These are phyloP conservation scores for Chorisops tibialis DNA, from an alignment of 2,888 invertebrate genomes.

Conservation along the genomic window DNA sequence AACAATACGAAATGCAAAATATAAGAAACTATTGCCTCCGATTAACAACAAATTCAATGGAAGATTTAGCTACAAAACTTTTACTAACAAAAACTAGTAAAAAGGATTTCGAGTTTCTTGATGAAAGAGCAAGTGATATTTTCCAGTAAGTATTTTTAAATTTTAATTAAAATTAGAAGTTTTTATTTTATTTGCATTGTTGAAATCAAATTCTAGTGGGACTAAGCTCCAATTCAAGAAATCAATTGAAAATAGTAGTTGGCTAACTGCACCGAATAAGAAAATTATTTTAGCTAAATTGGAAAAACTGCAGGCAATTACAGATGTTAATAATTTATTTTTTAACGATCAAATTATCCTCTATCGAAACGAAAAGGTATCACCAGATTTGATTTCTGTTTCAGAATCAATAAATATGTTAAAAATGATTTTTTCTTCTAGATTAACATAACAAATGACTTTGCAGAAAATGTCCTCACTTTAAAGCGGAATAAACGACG, in stretches of 20 bases:
- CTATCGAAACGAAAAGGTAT: constrained; percentile 25
- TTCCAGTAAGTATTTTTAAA: constrained; percentile 10
- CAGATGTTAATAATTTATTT: constrained; percentile 17
- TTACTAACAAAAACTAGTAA: constrained; percentile 2
- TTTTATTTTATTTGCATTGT: neutral
- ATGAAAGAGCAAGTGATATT: constrained; percentile 1
- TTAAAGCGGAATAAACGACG: constrained; percentile 21
- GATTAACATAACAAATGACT: constrained; percentile 16
- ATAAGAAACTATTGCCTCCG: constrained; percentile 16
- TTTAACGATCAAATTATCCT: constrained; percentile 20
- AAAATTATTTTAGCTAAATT: constrained; percentile 6
- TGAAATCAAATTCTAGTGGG: neutral
- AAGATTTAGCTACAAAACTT: constrained; percentile 24
- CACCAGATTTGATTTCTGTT: too few species aligned
- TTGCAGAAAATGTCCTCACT: constrained; percentile 19
- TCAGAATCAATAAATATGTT: neutral
- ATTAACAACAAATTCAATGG: constrained; percentile 16
- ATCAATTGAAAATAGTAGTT: constrained; percentile 7
- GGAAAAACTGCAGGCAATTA: constrained; percentile 11
- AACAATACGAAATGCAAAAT: neutral
- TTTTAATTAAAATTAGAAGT: neutral
- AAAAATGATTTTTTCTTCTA: neutral
- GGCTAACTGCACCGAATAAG: constrained; percentile 19
- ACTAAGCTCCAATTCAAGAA: constrained; percentile 6
- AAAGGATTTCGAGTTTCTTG: constrained; percentile 10